Evolutionary conservation across 1,140 invertebrate species (phyloP), one percentile per base, ranked within the genome.

Genomic region (Homarus americanus): DNA sequence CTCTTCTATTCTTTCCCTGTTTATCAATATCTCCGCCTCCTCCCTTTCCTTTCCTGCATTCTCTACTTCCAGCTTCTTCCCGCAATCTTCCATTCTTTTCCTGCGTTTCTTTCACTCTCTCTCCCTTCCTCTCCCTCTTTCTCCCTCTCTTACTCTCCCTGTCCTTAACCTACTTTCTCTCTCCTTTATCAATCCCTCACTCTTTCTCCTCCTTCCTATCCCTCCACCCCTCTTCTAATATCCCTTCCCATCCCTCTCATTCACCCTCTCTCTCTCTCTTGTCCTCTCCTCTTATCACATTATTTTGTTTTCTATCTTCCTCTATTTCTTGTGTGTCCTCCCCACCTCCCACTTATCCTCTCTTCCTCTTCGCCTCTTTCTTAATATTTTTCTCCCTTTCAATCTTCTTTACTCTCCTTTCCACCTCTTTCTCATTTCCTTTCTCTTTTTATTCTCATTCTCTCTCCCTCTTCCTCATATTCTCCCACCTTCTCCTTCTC

Each of bases 181-280:
- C 12, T 20, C 32, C 34, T 17, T 20, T 32, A 3, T 20, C 15
- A 17, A 17, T 24, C 38, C 15, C 75, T 3, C 24, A 15, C 20
- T n/a, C 75, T 32, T 12, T 5, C 38, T 3, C 24, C 4, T 24
- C 76, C 41, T 32, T 17, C 53, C 53, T 15, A 49, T 53, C 41
- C 44, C 53, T 58, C 69, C 72, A 24, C 41, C 49, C 32, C 72
- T 32, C 41, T 49, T 20, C 17, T 20, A 15, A 17, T 20, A 58
- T 12, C 44, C 40, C 72, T 36, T 12, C 83, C 40, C 40, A n/a
- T 32, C 76, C 53, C 63, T 41, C 82, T 76, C 72, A 53, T 41
- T 73, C 72, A 38, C 53, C 41, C 40, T 49, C 40, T 84, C 34
- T 66, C 40, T 41, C 75, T 41, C 38, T 41, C 53, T 58, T 20